phyloP scores from a whole-genome alignment of 2,888 invertebrate species.

The Xestia ashworthii region DNA sequence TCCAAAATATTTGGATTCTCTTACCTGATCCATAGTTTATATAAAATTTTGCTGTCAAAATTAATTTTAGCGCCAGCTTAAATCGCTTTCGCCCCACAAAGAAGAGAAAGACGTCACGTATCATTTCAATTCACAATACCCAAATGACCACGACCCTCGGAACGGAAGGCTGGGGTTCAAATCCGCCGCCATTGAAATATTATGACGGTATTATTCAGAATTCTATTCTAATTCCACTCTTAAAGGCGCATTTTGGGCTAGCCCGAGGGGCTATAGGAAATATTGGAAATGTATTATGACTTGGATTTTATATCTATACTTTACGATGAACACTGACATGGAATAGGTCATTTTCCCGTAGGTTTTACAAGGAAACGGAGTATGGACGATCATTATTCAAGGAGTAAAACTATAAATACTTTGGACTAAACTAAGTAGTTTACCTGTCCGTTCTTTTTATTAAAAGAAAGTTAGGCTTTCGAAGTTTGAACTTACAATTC shows the following conservation, averaged over 20 bases:
- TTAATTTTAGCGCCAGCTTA: not conserved
- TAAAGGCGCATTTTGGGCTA: conserved; percentile 49
- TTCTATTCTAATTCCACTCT: conserved; percentile 44
- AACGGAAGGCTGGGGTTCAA: conserved; percentile 47
- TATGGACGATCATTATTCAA: not conserved
- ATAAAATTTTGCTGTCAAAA: conserved; percentile 1
- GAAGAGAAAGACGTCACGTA: conserved; percentile 37
- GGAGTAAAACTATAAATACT: not conserved
- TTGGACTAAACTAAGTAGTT: not conserved
- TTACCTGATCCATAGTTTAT: not conserved
- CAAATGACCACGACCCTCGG: conserved; percentile 45
- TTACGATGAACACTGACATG: not conserved
- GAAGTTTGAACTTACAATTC: not conserved
- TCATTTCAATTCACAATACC: conserved; percentile 53
- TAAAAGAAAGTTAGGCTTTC: not conserved
- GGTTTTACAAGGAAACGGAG: not conserved
- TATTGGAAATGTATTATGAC: conserved; percentile 42
- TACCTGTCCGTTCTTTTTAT: not conserved
- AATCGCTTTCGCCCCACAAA: conserved; percentile 1
- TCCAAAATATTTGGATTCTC: not conserved
- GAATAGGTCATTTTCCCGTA: not conserved
- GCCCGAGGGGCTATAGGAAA: conserved; percentile 23
- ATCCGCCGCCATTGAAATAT: conserved; percentile 59
- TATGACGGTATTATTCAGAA: conserved; percentile 54
- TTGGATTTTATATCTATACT: conserved; percentile 6